Evolutionary conservation across 2,797 vertebrate genomes (phyloP).

Genomic region (Adrianichthys oophorus): DNA sequence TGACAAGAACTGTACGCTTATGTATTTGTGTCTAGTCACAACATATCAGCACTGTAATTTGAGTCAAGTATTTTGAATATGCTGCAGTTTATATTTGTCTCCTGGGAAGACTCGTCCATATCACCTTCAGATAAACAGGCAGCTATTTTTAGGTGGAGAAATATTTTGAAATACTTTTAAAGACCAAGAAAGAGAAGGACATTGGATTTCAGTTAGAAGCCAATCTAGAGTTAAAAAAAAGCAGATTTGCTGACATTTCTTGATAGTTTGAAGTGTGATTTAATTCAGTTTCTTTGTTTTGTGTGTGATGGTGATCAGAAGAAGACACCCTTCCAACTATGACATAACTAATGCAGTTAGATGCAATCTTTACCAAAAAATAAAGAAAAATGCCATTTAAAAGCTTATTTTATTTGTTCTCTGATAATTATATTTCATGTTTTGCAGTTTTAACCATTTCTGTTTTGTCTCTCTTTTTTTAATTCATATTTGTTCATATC

Average conservation of each 20-base stretch:
- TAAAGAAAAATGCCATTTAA: too few relatives aligned
- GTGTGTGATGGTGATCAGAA: too few relatives aligned
- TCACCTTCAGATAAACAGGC: slow-evolving; percentile 25
- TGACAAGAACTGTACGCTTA: slow-evolving; percentile 14
- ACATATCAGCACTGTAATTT: slow-evolving; percentile 18
- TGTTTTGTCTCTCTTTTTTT: too few relatives aligned
- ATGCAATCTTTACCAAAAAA: too few relatives aligned
- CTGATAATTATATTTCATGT: too few relatives aligned
- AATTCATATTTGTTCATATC: too few relatives aligned
- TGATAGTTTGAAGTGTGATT: not conserved
- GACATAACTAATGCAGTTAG: too few relatives aligned
- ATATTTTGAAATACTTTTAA: slow-evolving; percentile 13
- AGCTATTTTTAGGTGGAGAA: slow-evolving; percentile 9
- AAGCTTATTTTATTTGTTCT: too few relatives aligned
- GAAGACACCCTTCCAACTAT: too few relatives aligned
- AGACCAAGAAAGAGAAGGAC: slow-evolving; percentile 12
- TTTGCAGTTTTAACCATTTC: too few relatives aligned
- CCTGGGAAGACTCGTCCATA: not conserved
- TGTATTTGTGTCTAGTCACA: slow-evolving; percentile 17
- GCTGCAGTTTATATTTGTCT: slow-evolving; percentile 17
- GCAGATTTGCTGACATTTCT: not conserved
- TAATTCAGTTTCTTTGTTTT: too few relatives aligned
- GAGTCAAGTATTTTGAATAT: slow-evolving; percentile 1
- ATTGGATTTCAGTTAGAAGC: slow-evolving; percentile 26
- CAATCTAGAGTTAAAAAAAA: slow-evolving; percentile 17